Evolutionary conservation across 2,797 vertebrate species (phyloP).

Genomic region (Rhinatrema bivittatum): DNA sequence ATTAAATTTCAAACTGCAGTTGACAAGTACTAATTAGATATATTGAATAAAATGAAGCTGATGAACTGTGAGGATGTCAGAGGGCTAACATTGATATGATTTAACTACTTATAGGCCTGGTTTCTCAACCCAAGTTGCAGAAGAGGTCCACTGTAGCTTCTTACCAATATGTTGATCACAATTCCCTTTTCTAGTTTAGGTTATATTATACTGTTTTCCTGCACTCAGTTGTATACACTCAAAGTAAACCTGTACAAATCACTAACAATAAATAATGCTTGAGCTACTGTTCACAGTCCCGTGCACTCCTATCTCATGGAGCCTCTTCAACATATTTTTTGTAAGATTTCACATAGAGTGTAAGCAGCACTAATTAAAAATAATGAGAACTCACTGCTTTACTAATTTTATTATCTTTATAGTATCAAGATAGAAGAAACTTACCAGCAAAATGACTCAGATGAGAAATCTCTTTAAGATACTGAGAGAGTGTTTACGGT

Average conservation of each 20-base stretch:
- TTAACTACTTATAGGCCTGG: too few species aligned
- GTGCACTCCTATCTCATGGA: not conserved
- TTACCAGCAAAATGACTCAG: slow-evolving; percentile 70
- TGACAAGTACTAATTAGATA: slow-evolving; percentile 40
- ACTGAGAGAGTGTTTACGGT: slow-evolving; percentile 41
- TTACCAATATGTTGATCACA: too few species aligned
- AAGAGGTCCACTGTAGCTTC: too few species aligned
- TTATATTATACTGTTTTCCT: too few species aligned
- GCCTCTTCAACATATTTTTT: slow-evolving; percentile 18
- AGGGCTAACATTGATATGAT: too few species aligned
- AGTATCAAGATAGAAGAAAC: slow-evolving; percentile 49
- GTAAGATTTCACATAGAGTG: slow-evolving; percentile 32
- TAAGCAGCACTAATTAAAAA: slow-evolving; percentile 45
- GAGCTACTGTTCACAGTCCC: not conserved
- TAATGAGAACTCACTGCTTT: slow-evolving; percentile 42
- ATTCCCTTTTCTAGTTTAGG: too few species aligned
- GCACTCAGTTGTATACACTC: too few species aligned
- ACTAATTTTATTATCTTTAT: slow-evolving; percentile 49
- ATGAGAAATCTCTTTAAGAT: slow-evolving; percentile 65
- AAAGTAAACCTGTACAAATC: too few species aligned
- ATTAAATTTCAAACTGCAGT: slow-evolving; percentile 19
- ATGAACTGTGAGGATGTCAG: slow-evolving; percentile 33
- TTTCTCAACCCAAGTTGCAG: too few species aligned
- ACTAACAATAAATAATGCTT: slow-evolving; percentile 12
- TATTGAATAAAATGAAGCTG: slow-evolving; percentile 37